phyloP scores from a whole-genome alignment of 2,888 invertebrate species.

The Patella depressa region DNA sequence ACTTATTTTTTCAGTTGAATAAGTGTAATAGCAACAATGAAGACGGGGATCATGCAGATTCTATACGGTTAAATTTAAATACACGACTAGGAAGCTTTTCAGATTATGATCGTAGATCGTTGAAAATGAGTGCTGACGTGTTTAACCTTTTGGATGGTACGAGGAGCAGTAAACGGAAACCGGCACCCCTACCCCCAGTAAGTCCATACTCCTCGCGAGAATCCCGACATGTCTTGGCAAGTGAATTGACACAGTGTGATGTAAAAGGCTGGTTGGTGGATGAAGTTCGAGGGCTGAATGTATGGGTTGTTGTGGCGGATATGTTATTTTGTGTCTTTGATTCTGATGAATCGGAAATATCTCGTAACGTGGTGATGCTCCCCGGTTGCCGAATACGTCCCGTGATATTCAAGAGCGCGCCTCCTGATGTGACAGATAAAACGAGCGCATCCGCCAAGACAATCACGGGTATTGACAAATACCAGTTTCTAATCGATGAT shows the following conservation, averaged over 20 bases:
- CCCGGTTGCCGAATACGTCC: slow-evolving; percentile 56
- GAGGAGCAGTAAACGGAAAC: slow-evolving; percentile 8
- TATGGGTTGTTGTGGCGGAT: slow-evolving; percentile 59
- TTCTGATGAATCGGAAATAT: slow-evolving; percentile 40
- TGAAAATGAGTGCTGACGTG: neutral
- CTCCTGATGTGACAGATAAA: slow-evolving; percentile 33
- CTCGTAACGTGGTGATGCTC: slow-evolving; percentile 51
- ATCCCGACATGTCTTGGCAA: slow-evolving; percentile 42
- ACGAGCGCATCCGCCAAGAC: slow-evolving; percentile 38
- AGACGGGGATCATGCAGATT: too few relatives aligned
- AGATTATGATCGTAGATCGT: neutral
- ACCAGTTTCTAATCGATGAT: slow-evolving; percentile 57
- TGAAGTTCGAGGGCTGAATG: slow-evolving; percentile 41
- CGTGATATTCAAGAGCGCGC: slow-evolving; percentile 52
- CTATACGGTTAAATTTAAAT: too few relatives aligned
- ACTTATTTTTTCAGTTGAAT: too few relatives aligned
- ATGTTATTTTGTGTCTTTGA: slow-evolving; percentile 61
- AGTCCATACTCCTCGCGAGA: slow-evolving; percentile 13
- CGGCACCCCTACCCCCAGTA: slow-evolving; percentile 21
- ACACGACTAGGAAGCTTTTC: too few relatives aligned
- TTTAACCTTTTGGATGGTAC: neutral
- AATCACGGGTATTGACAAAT: slow-evolving; percentile 52
- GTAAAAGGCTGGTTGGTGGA: slow-evolving; percentile 59
- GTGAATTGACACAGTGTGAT: slow-evolving; percentile 52
- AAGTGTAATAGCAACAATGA: too few relatives aligned